These are phyloP conservation scores for Gnathonemus echidnorhynchus DNA, from an alignment of 2,113 vertebrate species.

Conservation along the genomic window DNA sequence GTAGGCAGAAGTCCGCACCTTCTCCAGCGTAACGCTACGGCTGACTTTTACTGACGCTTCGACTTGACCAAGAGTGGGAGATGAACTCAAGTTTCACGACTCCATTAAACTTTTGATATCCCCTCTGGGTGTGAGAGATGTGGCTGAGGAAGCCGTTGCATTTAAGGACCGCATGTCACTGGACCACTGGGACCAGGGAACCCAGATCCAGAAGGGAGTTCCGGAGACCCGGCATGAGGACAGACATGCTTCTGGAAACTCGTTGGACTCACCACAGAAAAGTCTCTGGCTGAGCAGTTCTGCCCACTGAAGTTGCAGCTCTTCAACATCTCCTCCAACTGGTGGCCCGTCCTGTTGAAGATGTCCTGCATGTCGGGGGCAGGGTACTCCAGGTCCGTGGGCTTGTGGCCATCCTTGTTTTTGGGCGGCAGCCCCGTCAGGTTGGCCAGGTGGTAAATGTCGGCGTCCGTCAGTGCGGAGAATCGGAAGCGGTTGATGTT, in stretches of 20 bases:
- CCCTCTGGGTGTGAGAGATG: not conserved
- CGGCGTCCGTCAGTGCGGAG: slow-evolving; percentile 87
- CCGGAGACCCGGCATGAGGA: not conserved
- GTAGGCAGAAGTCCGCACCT: not conserved
- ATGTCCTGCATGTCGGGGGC: slow-evolving; percentile 97
- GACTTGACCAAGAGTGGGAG: not conserved
- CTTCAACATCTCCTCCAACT: slow-evolving; percentile 95
- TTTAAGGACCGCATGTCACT: not conserved
- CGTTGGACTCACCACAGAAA: slow-evolving; percentile 85
- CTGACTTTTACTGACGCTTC: not conserved
- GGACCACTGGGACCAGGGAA: not conserved
- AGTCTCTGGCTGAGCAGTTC: slow-evolving; percentile 87
- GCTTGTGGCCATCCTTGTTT: slow-evolving; percentile 89
- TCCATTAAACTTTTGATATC: not conserved
- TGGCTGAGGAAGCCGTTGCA: not conserved
- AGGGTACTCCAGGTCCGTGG: slow-evolving; percentile 84
- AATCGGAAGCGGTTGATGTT: slow-evolving; percentile 98
- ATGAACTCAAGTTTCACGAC: not conserved
- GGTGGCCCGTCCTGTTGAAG: slow-evolving; percentile 95
- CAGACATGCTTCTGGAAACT: not conserved
- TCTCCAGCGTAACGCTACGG: not conserved
- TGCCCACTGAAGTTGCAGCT: slow-evolving; percentile 98
- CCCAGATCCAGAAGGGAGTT: not conserved
- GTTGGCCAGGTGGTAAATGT: slow-evolving; percentile 98
- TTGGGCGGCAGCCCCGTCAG: slow-evolving; percentile 94